A percentile compares a stretch with the other conserved stretches of the same genome.
phyloP scores from a whole-genome alignment of 2,797 vertebrate genomes.

The Cynodonichthys magdalenae region DNA sequence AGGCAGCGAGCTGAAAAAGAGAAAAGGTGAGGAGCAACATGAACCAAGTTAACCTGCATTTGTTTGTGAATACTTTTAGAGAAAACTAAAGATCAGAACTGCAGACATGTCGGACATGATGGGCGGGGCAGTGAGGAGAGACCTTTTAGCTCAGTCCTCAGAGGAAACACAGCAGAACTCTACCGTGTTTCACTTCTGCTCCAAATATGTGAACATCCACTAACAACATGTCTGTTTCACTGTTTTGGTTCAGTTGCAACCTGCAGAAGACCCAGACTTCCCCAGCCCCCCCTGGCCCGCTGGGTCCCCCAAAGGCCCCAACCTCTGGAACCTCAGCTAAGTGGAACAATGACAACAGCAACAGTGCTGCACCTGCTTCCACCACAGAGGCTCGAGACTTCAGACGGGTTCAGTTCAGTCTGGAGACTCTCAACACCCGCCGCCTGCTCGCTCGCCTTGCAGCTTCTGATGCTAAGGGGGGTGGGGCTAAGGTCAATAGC shows the following conservation, averaged over 20 bases:
- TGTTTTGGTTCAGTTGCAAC: conserved; percentile 61
- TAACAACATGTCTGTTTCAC: not conserved
- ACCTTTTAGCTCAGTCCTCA: no score
- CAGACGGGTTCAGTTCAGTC: conserved; percentile 82
- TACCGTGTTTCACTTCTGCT: no score
- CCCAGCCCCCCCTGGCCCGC: conserved; percentile 1
- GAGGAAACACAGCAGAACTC: no score
- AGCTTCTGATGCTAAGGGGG: conserved; percentile 3
- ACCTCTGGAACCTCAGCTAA: conserved; percentile 48
- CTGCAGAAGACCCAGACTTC: conserved; percentile 53
- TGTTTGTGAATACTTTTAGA: no score
- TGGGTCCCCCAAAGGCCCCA: conserved; percentile 19
- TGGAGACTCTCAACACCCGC: conserved; percentile 81
- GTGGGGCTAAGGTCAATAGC: not conserved
- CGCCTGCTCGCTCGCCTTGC: conserved; percentile 66
- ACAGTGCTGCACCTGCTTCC: conserved; percentile 23
- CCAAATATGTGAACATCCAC: not conserved
- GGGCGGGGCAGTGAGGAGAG: no score
- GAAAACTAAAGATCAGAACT: no score
- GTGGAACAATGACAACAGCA: conserved; percentile 75
- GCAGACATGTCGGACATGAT: no score
- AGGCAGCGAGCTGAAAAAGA: conserved; percentile 72
- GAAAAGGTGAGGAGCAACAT: conserved; percentile 74
- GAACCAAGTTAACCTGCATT: no score
- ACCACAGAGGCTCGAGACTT: conserved; percentile 68